These are phyloP conservation scores for Tyria jacobaeae DNA, from an alignment of 2,888 invertebrate species.

Conservation along the genomic window DNA sequence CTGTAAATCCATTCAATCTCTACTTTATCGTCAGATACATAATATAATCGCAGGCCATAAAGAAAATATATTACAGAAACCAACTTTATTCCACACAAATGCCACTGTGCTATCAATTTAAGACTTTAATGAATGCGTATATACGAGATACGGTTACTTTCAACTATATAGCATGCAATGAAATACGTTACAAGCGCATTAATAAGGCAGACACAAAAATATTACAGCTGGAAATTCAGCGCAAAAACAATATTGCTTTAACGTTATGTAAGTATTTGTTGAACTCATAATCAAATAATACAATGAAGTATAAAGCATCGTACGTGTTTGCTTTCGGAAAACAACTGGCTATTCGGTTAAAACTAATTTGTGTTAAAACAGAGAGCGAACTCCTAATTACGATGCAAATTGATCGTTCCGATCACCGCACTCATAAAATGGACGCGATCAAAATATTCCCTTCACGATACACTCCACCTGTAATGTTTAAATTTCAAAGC, in stretches of 20 bases:
- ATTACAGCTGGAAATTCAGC: slow-evolving; percentile 18
- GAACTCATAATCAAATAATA: slow-evolving; percentile 45
- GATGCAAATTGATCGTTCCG: slow-evolving; percentile 82
- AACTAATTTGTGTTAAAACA: slow-evolving; percentile 80
- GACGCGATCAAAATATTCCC: slow-evolving; percentile 60
- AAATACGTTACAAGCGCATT: slow-evolving; percentile 13
- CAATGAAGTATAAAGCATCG: slow-evolving; percentile 49
- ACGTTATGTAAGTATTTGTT: slow-evolving; percentile 41
- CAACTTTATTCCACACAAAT: no score
- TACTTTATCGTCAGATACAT: no score
- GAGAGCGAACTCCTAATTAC: slow-evolving; percentile 77
- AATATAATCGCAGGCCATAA: no score
- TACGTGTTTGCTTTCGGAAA: slow-evolving; percentile 59
- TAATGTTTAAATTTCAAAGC: slow-evolving; percentile 42
- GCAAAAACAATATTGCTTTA: slow-evolving; percentile 30
- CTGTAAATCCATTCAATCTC: no score
- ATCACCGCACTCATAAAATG: slow-evolving; percentile 75
- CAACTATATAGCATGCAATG: neutral
- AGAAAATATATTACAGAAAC: no score
- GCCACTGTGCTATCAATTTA: no score
- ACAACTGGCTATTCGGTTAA: slow-evolving; percentile 64
- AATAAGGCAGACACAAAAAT: slow-evolving; percentile 13
- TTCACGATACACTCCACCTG: slow-evolving; percentile 37
- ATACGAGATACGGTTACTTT: neutral
- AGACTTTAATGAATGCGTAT: no score